Conservation (phyloP, 2,113 vertebrate species). For the Gorsachius goisagi region DNA sequence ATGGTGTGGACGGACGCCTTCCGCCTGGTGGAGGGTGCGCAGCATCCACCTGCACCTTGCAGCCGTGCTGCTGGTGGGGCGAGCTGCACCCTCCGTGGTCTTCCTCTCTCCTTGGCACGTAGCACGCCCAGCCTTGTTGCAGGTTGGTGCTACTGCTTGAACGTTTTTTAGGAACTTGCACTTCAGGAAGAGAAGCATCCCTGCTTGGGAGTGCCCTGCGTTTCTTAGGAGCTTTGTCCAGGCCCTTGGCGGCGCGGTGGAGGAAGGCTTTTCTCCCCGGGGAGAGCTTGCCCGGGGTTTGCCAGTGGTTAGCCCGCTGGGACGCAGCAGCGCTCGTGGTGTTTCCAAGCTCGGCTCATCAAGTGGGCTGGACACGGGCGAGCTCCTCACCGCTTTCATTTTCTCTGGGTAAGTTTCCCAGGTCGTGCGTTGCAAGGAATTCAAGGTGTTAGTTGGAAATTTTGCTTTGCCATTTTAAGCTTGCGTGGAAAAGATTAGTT, state of each 20-base stretch:
- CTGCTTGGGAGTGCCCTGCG: background rate
- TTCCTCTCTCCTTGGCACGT: background rate
- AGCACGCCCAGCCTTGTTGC: background rate
- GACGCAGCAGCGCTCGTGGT: background rate
- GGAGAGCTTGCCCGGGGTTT: background rate
- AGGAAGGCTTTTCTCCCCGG: background rate
- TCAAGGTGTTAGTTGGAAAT: background rate
- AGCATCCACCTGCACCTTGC: background rate
- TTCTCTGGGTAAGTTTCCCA: background rate
- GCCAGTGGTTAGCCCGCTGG: background rate
- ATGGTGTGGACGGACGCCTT: fast-evolving
- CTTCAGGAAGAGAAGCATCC: background rate
- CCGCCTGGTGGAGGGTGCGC: background rate
- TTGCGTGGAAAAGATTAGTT: background rate
- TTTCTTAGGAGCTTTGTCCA: background rate
- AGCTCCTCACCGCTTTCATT: background rate
- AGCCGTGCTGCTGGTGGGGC: fast-evolving
- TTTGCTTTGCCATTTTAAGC: background rate
- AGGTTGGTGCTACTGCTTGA: background rate
- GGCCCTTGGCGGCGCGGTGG: background rate
- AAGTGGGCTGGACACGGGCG: too few species aligned
- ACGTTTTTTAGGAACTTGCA: background rate
- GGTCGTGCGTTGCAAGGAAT: fast-evolving
- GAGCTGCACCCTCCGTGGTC: fast-evolving
- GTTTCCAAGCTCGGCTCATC: fast-evolving